phyloP scores from a whole-genome alignment of 2,888 invertebrate species.

The Rotaria macrura region DNA sequence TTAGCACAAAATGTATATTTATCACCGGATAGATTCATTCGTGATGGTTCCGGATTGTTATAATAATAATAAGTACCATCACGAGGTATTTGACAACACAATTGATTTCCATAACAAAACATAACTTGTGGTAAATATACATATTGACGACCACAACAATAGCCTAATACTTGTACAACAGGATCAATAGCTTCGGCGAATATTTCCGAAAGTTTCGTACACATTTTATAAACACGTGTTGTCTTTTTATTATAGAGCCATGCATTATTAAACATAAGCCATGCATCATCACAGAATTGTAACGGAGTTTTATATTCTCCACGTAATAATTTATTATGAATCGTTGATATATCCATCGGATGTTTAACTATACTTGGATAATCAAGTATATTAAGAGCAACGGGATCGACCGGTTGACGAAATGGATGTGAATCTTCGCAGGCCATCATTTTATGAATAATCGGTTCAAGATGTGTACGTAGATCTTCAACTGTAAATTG shows the following conservation, averaged over 20 bases:
- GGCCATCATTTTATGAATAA: background rate
- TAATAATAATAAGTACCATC: constrained; percentile 85
- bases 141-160: constrained; percentile 94
- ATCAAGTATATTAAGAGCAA: constrained; percentile 57
- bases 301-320: constrained; percentile 92
- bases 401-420: constrained; percentile 88
- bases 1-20: constrained; percentile 99
- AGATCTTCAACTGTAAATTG: background rate
- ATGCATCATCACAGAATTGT: constrained; percentile 98
- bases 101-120: constrained; percentile 94
- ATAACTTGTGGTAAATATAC: constrained; percentile 97
- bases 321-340: constrained; percentile 77
- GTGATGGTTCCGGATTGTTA: constrained; percentile 28
- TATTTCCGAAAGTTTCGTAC: constrained; percentile 90
- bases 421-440: constrained; percentile 78
- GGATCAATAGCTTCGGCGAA: constrained; percentile 96
- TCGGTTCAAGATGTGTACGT: constrained; percentile 5
- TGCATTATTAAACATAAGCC: constrained; percentile 99
- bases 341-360: constrained; percentile 92
- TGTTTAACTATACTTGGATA: constrained; percentile 90
- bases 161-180: constrained; percentile 92
- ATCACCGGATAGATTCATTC: constrained; percentile 39
- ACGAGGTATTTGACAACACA: constrained; percentile 82
- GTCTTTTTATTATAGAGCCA: constrained; percentile 98
- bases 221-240: constrained; percentile 89